Conservation (phyloP, 2,888 invertebrate genomes). For the Lithophane ornitopus region DNA sequence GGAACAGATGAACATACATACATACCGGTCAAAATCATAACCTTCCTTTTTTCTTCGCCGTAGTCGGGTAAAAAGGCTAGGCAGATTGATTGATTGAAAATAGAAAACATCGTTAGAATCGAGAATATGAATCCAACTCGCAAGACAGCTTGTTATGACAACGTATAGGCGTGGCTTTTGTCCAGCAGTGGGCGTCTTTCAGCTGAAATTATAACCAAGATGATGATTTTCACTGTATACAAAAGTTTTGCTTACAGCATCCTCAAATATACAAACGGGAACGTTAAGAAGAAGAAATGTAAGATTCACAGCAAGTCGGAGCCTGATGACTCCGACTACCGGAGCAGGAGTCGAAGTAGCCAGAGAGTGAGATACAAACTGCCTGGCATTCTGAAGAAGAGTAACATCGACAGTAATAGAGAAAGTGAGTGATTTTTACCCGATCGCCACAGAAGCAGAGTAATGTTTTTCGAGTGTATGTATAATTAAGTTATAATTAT, state of each 20-base stretch:
- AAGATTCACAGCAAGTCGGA: conserved; percentile 77
- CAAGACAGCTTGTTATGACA: background rate
- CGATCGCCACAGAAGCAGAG: background rate
- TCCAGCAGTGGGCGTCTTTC: background rate
- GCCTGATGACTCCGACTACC: conserved; percentile 73
- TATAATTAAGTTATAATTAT: background rate
- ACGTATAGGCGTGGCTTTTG: background rate
- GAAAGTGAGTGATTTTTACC: conserved; percentile 61
- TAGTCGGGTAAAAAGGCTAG: no score
- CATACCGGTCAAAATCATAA: no score
- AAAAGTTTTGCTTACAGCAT: conserved; percentile 69
- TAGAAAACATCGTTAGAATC: background rate
- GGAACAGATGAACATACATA: no score
- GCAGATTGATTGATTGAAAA: no score
- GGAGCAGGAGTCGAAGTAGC: conserved; percentile 62
- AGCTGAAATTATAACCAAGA: background rate
- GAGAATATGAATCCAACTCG: background rate
- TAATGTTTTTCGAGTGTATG: background rate
- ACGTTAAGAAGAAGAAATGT: conserved; percentile 80
- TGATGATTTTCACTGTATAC: background rate
- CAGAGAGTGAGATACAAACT: conserved; percentile 68
- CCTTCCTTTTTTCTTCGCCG: no score
- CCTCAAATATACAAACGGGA: conserved; percentile 75
- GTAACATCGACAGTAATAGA: conserved; percentile 65
- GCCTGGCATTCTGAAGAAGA: conserved; percentile 78